phyloP scores from a whole-genome alignment of 2,888 invertebrate species.

The Limnephilus marmoratus region DNA sequence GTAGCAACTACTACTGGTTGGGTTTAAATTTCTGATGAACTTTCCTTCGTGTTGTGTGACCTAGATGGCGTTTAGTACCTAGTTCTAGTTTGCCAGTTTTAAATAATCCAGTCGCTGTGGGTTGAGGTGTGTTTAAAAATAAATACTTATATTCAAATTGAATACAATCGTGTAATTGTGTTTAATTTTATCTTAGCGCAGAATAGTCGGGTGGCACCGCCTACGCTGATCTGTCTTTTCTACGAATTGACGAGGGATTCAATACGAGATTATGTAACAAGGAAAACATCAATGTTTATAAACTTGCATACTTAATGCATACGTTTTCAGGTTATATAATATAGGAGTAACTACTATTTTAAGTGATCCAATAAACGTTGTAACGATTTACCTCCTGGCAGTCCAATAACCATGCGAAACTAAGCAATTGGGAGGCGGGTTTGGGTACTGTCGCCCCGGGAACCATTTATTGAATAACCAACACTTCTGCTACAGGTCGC shows the following conservation, averaged over 20 bases:
- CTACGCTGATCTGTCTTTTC: neutral
- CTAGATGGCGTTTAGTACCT: constrained; percentile 3
- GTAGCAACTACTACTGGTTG: neutral
- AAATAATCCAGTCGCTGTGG: constrained; percentile 23
- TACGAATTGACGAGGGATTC: neutral
- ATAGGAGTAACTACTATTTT: too few relatives aligned
- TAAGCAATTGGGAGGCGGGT: neutral
- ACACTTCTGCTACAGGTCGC: too few relatives aligned
- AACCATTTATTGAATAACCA: too few relatives aligned
- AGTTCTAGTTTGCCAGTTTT: neutral
- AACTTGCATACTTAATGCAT: neutral
- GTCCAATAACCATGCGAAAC: neutral
- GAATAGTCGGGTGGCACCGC: constrained; percentile 6
- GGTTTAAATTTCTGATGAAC: constrained; percentile 21
- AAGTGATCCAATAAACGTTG: too few relatives aligned
- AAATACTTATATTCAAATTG: constrained; percentile 21
- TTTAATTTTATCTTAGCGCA: constrained; percentile 20
- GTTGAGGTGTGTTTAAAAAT: constrained; percentile 33
- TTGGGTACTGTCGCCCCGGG: too few relatives aligned
- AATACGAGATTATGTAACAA: neutral
- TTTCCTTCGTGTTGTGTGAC: constrained; percentile 28
- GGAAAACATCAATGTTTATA: neutral
- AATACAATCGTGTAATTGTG: constrained; percentile 43
- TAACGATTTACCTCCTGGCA: neutral
- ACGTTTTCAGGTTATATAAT: neutral